A percentile compares a stretch with the other conserved stretches of the same genome.
Conservation (phyloP, 2,113 vertebrate genomes). For the Lates calcarifer region DNA sequence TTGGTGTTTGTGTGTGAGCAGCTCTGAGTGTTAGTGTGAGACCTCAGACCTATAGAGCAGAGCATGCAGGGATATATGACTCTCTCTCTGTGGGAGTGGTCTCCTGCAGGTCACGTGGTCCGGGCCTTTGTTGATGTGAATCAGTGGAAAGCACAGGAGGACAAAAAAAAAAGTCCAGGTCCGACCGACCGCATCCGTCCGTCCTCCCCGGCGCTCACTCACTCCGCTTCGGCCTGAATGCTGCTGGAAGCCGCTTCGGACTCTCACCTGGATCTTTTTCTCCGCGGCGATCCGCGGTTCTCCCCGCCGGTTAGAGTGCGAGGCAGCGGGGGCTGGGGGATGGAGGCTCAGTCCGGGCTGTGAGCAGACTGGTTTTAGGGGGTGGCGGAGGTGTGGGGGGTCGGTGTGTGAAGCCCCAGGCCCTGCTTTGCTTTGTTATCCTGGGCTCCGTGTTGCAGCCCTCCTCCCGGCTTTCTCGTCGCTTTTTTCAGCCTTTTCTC, state of each 20-base stretch:
- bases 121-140: constrained; percentile 78
- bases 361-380: constrained; percentile 52
- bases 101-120: constrained; percentile 72
- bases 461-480: background rate
- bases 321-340: constrained; percentile 64
- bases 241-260: constrained; percentile 20
- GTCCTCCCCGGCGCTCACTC: constrained; percentile 32
- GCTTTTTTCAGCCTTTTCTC: background rate
- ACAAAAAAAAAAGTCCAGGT: constrained; percentile 37
- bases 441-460: constrained; percentile 9
- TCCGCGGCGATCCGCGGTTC: constrained; percentile 22
- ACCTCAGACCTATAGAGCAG: no score
- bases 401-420: constrained; percentile 67
- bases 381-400: constrained; percentile 62
- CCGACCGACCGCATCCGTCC: constrained; percentile 20
- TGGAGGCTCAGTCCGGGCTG: constrained; percentile 68
- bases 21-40: no score
- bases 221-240: constrained; percentile 49
- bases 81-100: constrained; percentile 60
- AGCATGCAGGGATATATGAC: constrained; percentile 8
- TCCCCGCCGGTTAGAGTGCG: constrained; percentile 41
- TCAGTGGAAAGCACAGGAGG: constrained; percentile 41
- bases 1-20: background rate
- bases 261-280: constrained; percentile 15
- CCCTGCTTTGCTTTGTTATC: constrained; percentile 71